Percentiles rank a stretch among this genome's conserved stretches.
Conservation (phyloP, 2,113 vertebrate genomes). For the Proterorhinus semilunaris region DNA sequence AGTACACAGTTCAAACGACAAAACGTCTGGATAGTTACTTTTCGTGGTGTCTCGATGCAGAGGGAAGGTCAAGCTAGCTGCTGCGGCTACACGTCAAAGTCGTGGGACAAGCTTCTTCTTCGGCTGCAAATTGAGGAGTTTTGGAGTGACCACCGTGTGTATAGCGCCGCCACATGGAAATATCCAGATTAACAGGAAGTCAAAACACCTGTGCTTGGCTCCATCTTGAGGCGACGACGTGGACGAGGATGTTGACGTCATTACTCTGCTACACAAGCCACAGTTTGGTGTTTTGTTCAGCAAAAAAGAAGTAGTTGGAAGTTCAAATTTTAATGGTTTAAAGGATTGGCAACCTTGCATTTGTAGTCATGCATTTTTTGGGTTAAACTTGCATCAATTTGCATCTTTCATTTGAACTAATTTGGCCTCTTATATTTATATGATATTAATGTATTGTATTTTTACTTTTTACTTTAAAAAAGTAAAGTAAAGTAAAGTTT, state of each 20-base stretch:
- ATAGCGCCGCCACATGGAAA: conserved; percentile 44
- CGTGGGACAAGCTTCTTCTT: conserved; percentile 45
- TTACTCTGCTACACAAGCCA: not conserved
- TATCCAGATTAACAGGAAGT: not conserved
- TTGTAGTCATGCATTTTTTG: not conserved
- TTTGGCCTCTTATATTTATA: too few species aligned
- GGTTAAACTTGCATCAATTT: not conserved
- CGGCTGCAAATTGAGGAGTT: not conserved
- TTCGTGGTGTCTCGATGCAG: conserved; percentile 13
- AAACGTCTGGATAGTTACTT: conserved; percentile 18
- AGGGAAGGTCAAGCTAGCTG: conserved; percentile 56
- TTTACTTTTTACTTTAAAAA: too few species aligned
- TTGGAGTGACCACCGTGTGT: fast-evolving
- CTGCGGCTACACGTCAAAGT: conserved; percentile 55
- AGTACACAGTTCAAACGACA: fast-evolving
- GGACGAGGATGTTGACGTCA: not conserved
- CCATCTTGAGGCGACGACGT: conserved; percentile 20
- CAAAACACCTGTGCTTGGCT: not conserved
- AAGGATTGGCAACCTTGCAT: too few species aligned
- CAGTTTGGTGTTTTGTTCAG: not conserved
- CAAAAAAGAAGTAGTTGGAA: not conserved
- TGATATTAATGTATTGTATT: too few species aligned
- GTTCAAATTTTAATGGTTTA: too few species aligned
- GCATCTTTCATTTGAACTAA: not conserved
- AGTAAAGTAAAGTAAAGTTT: too few species aligned